Base-by-base conservation (phyloP, 2,888 invertebrate genomes). In the Erannis defoliaria region DNA sequence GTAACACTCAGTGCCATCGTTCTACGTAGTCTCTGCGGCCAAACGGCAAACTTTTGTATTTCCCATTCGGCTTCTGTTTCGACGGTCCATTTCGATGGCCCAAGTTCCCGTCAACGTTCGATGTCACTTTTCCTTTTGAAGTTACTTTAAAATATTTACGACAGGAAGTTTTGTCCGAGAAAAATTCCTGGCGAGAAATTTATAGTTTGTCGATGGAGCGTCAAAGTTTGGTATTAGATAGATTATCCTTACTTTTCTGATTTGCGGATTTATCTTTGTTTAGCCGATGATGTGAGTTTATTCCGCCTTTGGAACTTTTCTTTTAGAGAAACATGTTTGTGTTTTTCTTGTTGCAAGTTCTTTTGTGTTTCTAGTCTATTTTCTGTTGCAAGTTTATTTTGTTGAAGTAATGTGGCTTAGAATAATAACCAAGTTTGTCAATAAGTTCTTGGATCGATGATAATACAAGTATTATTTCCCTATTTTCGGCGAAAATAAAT, bases 91-190 rank as follows among this genome's bases (percentile, higher is more conserved):
- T 90, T 87, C 82, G 82, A 82, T 82, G 80, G 81, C 14, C 26
- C 14, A 85, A 57, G 53, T 62, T 62, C 42, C 67, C 76, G 88
- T 89, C 89, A 91, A 88, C 89, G 84, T 81, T 82, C 78, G 81
- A 78, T 86, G 92, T 90, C 93, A 90, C 86, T 90, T 89, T 86
- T 87, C 81, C 85, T 82, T 80, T 70, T 75, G 78, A 85, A 88
- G 82, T 88, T 84, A 88, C 90, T 92, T 90, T 92, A 92, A 92
- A 92, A 92, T 93, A 93, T 93, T 92, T 92, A 91, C 90, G 91
- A 89, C 82, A 78, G 64, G 69, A 85, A 89, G 78, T 89, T 89
- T 75, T 63, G 74, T 78, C 64, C 78, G 82, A 83, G 82, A 88
- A 86, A 86, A 87, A 85, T 87, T 85, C 80, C 78, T 66, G 37